Conservation (phyloP, 2,797 vertebrate species). For the Xenopus petersii region DNA sequence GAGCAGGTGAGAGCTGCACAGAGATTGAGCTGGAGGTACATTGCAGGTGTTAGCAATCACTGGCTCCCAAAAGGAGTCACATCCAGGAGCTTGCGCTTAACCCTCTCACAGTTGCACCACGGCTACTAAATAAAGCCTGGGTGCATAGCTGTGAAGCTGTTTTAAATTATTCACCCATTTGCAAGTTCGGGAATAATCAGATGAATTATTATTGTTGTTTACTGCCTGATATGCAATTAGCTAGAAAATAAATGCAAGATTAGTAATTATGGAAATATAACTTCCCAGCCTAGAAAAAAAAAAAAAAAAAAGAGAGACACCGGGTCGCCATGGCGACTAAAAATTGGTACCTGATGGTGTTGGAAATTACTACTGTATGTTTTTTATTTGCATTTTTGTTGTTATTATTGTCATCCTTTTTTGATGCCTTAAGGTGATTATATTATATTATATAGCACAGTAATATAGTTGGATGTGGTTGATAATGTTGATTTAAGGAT, state of each 20-base stretch:
- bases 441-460: no score
- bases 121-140: neutral
- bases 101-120: constrained; percentile 1
- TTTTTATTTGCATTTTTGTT: neutral
- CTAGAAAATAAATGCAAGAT: neutral
- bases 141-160: neutral
- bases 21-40: constrained; percentile 35
- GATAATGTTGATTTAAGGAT: no score
- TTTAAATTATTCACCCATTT: neutral
- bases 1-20: neutral
- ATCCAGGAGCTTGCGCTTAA: constrained; percentile 9
- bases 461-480: no score
- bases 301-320: neutral
- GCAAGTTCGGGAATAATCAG: constrained; percentile 3
- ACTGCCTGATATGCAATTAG: constrained; percentile 10
- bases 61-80: constrained; percentile 11
- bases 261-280: constrained; percentile 3
- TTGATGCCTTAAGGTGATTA: no score
- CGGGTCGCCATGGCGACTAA: neutral
- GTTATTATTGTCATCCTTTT: no score
- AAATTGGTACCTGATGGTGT: neutral
- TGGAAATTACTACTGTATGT: neutral
- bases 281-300: neutral
- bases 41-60: constrained; percentile 41
- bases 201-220: constrained; percentile 2